Percentiles rank a stretch among this genome's conserved stretches.
Conservation (phyloP, 2,113 vertebrate genomes). For the Microcebus tavaratra region DNA sequence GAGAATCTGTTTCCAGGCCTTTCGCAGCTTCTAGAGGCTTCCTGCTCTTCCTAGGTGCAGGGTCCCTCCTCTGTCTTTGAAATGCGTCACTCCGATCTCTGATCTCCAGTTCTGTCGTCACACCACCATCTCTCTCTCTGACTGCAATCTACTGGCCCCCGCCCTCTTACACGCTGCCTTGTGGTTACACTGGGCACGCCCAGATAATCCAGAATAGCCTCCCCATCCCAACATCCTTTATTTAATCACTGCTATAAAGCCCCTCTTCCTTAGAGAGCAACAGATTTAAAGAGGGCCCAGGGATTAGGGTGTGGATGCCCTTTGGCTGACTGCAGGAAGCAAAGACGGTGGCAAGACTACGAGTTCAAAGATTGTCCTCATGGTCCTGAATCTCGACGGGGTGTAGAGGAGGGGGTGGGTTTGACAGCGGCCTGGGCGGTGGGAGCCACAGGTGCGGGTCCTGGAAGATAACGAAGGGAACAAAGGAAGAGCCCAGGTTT, state of each 20-base stretch:
- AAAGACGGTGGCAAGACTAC: neutral
- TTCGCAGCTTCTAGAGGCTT: neutral
- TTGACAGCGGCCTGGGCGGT: neutral
- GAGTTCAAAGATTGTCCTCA: no score
- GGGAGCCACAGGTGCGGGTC: neutral
- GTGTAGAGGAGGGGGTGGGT: neutral
- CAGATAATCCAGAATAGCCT: neutral
- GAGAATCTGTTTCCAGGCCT: no score
- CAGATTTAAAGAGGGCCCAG: fast-evolving
- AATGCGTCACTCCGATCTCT: fast-evolving
- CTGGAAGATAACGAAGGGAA: neutral
- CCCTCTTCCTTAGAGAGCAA: fast-evolving
- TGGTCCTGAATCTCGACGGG: neutral
- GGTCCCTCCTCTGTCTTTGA: neutral
- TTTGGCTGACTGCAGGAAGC: neutral
- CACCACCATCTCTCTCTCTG: fast-evolving
- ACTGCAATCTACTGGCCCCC: fast-evolving
- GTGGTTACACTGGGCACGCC: neutral
- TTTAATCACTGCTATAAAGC: neutral
- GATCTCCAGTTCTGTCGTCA: fast-evolving
- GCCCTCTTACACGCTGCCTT: neutral
- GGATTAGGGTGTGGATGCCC: neutral
- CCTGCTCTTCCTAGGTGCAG: fast-evolving
- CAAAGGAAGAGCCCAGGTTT: neutral
- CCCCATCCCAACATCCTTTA: neutral